A percentile compares a stretch with the other conserved stretches of the same genome.
These are phyloP conservation scores for Calliopsis andreniformis DNA, from an alignment of 1,140 invertebrate genomes.

Conservation along the genomic window DNA sequence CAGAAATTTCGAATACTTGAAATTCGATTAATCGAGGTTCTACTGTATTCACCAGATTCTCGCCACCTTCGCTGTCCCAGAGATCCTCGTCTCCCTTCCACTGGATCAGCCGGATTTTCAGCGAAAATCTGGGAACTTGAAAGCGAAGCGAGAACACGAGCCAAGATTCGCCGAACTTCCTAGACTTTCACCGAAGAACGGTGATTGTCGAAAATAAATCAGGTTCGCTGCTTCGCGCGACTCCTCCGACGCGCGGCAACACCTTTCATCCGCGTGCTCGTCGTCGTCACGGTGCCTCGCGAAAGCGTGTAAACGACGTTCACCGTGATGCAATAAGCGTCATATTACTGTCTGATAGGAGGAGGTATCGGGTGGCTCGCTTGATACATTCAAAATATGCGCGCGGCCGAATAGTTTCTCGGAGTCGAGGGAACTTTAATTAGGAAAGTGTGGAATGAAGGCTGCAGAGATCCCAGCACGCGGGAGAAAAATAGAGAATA, in stretches of 20 bases:
- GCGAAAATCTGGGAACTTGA: no score
- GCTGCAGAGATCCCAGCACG: no score
- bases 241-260: constrained; percentile 16
- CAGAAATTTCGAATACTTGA: no score
- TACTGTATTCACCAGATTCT: no score
- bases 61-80: no score
- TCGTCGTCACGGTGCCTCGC: constrained; percentile 9
- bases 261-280: constrained; percentile 43
- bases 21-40: no score
- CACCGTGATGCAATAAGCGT: constrained; percentile 49
- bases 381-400: constrained; percentile 39
- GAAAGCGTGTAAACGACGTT: constrained; percentile 35
- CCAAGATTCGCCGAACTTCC: no score
- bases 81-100: no score
- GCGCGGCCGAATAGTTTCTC: constrained; percentile 31
- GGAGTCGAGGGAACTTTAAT: constrained; percentile 38
- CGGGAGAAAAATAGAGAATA: no score
- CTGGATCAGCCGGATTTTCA: no score
- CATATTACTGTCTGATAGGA: constrained; percentile 40
- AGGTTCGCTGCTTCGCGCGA: constrained; percentile 21
- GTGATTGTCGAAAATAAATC: constrained; percentile 1
- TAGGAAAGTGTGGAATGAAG: constrained; percentile 2
- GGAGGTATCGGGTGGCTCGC: constrained; percentile 23
- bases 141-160: no score
- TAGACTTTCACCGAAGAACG: background rate